These are phyloP conservation scores for Hirtodrosophila confusa DNA, from an alignment of 2,888 invertebrate genomes.

Conservation along the genomic window DNA sequence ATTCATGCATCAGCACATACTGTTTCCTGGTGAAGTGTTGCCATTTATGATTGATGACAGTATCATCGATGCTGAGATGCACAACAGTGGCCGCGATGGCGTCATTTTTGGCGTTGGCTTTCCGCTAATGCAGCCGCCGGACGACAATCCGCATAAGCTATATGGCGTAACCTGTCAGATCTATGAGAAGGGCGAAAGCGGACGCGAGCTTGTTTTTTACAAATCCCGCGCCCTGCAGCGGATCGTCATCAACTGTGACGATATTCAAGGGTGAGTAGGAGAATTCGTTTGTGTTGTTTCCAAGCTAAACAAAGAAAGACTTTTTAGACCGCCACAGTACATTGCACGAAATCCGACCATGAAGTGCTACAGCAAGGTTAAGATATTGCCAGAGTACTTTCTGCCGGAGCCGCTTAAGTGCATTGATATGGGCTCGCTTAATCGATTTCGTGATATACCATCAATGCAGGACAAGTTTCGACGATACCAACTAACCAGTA, in stretches of 20 bases:
- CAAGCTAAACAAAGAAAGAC: neutral
- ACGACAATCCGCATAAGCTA: constrained; percentile 48
- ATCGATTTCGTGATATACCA: constrained; percentile 83
- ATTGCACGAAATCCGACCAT: constrained; percentile 80
- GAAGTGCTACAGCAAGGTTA: constrained; percentile 86
- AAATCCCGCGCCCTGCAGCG: constrained; percentile 92
- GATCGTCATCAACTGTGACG: constrained; percentile 85
- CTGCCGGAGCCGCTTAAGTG: constrained; percentile 86
- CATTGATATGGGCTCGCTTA: constrained; percentile 84
- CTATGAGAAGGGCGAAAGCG: constrained; percentile 82
- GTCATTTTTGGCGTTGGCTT: constrained; percentile 83
- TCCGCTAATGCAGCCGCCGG: constrained; percentile 69
- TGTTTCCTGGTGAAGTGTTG: constrained; percentile 92
- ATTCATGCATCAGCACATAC: constrained; percentile 86
- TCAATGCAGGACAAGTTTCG: constrained; percentile 80
- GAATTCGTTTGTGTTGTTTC: neutral
- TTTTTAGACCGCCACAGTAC: constrained; percentile 75
- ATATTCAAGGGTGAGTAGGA: constrained; percentile 74
- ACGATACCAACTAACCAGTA: constrained; percentile 85
- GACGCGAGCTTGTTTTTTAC: constrained; percentile 85
- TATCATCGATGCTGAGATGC: constrained; percentile 77
- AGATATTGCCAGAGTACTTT: constrained; percentile 88
- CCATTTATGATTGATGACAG: constrained; percentile 87
- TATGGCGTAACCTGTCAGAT: constrained; percentile 84
- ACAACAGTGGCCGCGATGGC: constrained; percentile 77